These are phyloP conservation scores for Agelastica alni DNA, from an alignment of 2,888 invertebrate species.

Conservation along the genomic window DNA sequence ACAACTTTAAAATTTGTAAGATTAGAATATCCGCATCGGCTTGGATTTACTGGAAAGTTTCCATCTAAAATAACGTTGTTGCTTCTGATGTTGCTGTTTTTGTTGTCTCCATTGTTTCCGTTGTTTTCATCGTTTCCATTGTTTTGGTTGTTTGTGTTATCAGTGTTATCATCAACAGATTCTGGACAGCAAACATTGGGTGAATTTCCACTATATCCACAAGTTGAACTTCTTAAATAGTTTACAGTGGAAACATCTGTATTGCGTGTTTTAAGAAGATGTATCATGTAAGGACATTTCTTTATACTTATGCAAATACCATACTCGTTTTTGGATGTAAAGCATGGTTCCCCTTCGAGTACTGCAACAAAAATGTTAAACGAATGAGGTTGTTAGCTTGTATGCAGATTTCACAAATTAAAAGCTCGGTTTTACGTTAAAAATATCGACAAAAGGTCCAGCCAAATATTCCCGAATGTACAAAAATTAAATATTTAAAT, in stretches of 20 bases:
- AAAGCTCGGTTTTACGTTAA: background rate
- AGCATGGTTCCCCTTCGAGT: constrained; percentile 51
- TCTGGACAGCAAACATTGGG: constrained; percentile 69
- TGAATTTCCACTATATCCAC: constrained; percentile 67
- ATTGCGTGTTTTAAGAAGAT: constrained; percentile 57
- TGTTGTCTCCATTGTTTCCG: background rate
- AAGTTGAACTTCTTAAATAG: constrained; percentile 67
- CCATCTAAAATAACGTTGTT: constrained; percentile 3
- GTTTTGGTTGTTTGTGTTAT: background rate
- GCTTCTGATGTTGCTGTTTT: background rate
- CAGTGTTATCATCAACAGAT: constrained; percentile 1
- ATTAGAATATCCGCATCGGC: constrained; percentile 68
- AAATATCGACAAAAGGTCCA: too few species aligned
- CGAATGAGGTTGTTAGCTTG: background rate
- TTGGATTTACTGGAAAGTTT: constrained; percentile 45
- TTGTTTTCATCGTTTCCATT: constrained; percentile 17
- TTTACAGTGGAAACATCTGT: constrained; percentile 57
- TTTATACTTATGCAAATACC: constrained; percentile 63
- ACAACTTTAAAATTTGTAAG: constrained; percentile 67
- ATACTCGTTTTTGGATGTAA: constrained; percentile 56
- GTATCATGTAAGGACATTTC: constrained; percentile 59
- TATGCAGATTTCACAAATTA: background rate
- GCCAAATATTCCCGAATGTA: too few species aligned
- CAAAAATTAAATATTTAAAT: too few species aligned
- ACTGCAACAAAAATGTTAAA: constrained; percentile 13